Conservation (phyloP, 2,113 vertebrate species). For the Ceuthmochares aereus region DNA sequence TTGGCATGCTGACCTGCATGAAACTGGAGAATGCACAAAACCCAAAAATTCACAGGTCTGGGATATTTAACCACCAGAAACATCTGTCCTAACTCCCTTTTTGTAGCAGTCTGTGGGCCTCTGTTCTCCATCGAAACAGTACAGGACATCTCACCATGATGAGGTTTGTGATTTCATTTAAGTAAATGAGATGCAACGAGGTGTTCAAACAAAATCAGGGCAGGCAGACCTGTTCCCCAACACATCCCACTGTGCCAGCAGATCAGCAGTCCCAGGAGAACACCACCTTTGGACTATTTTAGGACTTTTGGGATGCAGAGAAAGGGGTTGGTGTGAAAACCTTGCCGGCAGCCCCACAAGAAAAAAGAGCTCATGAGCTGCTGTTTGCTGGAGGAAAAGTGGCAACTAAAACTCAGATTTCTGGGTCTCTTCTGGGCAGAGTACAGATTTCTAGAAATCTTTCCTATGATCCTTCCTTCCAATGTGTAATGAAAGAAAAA, state of each 20-base stretch:
- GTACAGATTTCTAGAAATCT: neutral
- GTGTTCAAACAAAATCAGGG: neutral
- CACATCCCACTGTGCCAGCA: neutral
- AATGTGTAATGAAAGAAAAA: neutral
- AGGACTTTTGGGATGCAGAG: neutral
- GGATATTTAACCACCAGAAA: neutral
- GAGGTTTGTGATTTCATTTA: neutral
- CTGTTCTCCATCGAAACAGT: accelerated
- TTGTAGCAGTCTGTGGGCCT: neutral
- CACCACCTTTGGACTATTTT: accelerated
- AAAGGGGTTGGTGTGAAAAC: neutral
- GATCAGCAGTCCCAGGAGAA: neutral
- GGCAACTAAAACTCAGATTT: neutral
- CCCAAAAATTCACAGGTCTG: neutral
- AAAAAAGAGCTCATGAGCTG: neutral
- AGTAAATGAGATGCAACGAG: neutral
- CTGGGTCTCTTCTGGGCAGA: neutral
- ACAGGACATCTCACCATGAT: accelerated
- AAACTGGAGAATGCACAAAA: neutral
- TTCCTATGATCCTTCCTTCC: neutral
- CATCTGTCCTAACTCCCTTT: accelerated
- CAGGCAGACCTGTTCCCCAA: accelerated
- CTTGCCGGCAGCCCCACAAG: neutral
- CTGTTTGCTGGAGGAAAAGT: neutral
- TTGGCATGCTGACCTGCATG: accelerated